Evolutionary conservation across 2,888 invertebrate genomes (phyloP).

Genomic region (Oithona nana): DNA sequence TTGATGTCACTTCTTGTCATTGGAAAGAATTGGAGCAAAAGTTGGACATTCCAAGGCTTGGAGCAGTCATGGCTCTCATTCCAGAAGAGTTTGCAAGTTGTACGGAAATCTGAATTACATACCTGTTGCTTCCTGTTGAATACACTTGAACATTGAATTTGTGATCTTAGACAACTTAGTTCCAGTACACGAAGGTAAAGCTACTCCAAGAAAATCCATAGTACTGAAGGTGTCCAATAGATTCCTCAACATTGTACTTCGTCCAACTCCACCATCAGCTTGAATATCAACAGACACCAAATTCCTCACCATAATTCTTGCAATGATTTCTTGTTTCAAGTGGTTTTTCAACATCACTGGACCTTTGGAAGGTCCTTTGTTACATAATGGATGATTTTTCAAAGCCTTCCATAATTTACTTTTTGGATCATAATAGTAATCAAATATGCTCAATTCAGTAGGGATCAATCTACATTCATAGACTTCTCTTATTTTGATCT

Average conservation of each 20-base stretch:
- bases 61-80: too few species aligned
- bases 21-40: too few species aligned
- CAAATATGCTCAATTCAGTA: neutral
- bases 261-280: neutral
- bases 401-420: neutral
- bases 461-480: neutral
- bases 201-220: neutral
- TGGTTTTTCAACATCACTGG: neutral
- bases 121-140: neutral
- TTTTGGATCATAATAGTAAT: neutral
- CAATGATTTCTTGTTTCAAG: neutral
- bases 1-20: too few species aligned
- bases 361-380: neutral
- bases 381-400: neutral
- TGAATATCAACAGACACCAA: neutral
- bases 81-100: too few species aligned
- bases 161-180: neutral
- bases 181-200: neutral
- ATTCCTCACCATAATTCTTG: neutral
- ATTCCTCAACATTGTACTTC: neutral
- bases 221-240: neutral
- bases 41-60: too few species aligned
- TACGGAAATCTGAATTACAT: neutral
- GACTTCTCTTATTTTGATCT: neutral
- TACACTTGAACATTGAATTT: neutral